Percentiles rank a stretch among this genome's conserved stretches.
Conservation (phyloP, 1,140 invertebrate species). For the Psix sp. region DNA sequence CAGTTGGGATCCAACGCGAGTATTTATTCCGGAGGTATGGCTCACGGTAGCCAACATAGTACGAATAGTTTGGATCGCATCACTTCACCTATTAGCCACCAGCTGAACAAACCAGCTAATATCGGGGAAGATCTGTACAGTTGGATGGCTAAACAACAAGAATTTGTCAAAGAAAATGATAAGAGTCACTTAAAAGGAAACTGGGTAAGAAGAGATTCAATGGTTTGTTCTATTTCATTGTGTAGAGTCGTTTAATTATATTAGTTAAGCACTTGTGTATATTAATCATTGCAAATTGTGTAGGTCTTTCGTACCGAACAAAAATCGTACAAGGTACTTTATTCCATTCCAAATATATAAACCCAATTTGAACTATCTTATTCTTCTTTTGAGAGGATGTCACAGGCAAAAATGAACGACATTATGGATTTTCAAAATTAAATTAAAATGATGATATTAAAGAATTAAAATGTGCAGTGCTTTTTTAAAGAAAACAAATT, state of each 20-base stretch:
- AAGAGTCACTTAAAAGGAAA: slow-evolving; percentile 75
- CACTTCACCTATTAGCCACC: slow-evolving; percentile 69
- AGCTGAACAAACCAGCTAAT: slow-evolving; percentile 67
- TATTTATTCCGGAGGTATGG: slow-evolving; percentile 77
- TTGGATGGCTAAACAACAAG: slow-evolving; percentile 96
- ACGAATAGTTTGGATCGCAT: slow-evolving; percentile 73
- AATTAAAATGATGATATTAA: too few relatives aligned
- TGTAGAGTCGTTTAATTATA: not conserved
- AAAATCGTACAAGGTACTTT: slow-evolving; percentile 62
- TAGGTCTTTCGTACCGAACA: slow-evolving; percentile 75
- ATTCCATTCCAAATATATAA: too few relatives aligned
- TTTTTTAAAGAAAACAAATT: too few relatives aligned
- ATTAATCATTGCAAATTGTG: slow-evolving; percentile 33
- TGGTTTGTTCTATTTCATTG: too few relatives aligned
- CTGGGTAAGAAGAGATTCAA: slow-evolving; percentile 74
- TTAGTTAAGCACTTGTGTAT: not conserved
- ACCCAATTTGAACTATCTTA: too few relatives aligned
- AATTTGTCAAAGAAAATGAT: slow-evolving; percentile 78
- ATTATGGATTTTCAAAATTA: too few relatives aligned
- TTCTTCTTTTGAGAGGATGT: too few relatives aligned
- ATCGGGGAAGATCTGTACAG: slow-evolving; percentile 92
- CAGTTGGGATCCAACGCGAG: slow-evolving; percentile 80
- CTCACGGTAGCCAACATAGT: slow-evolving; percentile 76
- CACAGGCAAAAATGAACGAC: too few relatives aligned
- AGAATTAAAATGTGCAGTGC: too few relatives aligned